phyloP scores from a whole-genome alignment of 2,797 vertebrate species.

The Pteronotus mesoamericanus region DNA sequence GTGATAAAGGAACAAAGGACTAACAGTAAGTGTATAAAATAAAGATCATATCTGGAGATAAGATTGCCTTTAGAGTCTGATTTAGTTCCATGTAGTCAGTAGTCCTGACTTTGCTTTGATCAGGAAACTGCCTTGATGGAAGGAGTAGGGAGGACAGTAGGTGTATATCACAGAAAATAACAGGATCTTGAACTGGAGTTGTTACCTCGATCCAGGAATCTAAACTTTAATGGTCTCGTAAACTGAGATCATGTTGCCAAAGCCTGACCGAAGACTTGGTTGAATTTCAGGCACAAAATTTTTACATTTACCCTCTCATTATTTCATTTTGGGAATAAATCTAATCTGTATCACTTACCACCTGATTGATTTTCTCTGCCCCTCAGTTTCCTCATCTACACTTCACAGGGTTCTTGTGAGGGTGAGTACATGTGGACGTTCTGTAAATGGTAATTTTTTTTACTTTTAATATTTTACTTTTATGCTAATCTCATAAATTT shows the following conservation, averaged over 20 bases:
- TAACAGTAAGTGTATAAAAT: not conserved
- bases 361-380: not conserved
- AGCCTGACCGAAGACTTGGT: not conserved
- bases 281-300: not conserved
- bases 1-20: not conserved
- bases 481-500: not conserved
- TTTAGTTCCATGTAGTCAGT: not conserved
- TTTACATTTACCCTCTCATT: constrained; percentile 30
- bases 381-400: not conserved
- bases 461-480: not conserved
- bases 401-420: not conserved
- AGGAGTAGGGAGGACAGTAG: not conserved
- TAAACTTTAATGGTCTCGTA: not conserved
- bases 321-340: constrained; percentile 31
- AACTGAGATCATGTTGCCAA: not conserved
- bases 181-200: not conserved
- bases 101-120: not conserved
- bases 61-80: not conserved
- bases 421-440: not conserved
- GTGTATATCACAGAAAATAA: not conserved
- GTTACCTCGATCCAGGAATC: not conserved
- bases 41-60: not conserved
- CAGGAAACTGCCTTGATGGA: not conserved
- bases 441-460: not conserved
- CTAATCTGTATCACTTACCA: not conserved